Conservation (phyloP, 2,113 vertebrate species). For the Trinectes maculatus region DNA sequence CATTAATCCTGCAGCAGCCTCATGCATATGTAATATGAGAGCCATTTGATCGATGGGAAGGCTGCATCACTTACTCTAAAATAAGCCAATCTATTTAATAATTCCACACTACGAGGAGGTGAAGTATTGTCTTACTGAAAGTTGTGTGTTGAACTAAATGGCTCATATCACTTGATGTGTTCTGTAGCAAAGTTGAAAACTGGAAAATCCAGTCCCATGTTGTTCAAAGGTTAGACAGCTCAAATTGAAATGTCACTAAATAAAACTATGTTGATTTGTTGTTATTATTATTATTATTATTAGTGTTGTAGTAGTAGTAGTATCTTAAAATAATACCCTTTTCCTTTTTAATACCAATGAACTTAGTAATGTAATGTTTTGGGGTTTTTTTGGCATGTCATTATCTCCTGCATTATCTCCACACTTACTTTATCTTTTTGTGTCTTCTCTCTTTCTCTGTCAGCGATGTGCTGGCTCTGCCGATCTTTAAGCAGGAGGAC, state of each 20-base stretch:
- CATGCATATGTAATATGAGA: conserved; percentile 57
- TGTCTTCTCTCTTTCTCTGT: conserved; percentile 2
- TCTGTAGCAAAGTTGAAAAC: conserved; percentile 9
- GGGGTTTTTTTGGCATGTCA: background rate
- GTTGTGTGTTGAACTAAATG: background rate
- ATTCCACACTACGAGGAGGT: conserved; percentile 8
- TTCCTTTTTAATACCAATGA: no score
- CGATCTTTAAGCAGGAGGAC: conserved; percentile 99
- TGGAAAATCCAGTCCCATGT: background rate
- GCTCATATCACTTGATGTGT: background rate
- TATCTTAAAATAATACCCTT: no score
- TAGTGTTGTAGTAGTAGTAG: background rate
- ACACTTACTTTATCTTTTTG: conserved; percentile 14
- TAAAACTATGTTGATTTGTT: no score
- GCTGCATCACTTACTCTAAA: conserved; percentile 42
- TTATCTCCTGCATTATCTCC: background rate
- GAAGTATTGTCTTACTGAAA: conserved; percentile 15
- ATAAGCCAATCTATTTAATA: conserved; percentile 40
- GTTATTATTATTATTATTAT: no score
- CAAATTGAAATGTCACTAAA: no score
- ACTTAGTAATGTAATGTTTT: no score
- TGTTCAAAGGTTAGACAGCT: no score
- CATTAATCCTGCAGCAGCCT: conserved; percentile 51
- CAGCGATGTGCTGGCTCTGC: conserved; percentile 97
- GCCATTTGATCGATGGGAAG: conserved; percentile 46